Evolutionary conservation across 2,797 vertebrate species (phyloP), one percentile per base, ranked within the genome.

Genomic region (Limosa lapponica): DNA sequence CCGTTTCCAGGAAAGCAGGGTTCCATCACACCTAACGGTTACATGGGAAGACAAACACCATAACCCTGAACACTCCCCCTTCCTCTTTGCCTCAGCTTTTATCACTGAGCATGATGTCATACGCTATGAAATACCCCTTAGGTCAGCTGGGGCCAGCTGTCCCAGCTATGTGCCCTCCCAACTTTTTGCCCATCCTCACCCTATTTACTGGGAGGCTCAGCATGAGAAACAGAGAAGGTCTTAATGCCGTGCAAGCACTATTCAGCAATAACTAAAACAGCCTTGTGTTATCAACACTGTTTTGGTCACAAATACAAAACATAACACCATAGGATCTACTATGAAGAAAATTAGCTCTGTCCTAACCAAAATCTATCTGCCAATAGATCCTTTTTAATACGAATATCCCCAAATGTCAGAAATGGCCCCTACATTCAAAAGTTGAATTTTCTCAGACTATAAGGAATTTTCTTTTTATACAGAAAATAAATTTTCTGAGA

Each of bases 11-110:
- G 28, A 66, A 72, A 62, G 12, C 36, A n/a, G 41, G 14, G 10
- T 8, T 34, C 3, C 5, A 25, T 39, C 28, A 73, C 8, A 0
- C 17, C 36, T 51, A 11, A 27, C 1, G 2, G 7, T 49, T 69
- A 20, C 13, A 10, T 7, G 16, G 27, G 16, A 74, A 94, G 27
- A 48, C 23, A 71, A 90, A 43, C 11, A 24, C 15, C 2, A 6
- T 13, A 72, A 75, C 18, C 6, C 8, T 48, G 24, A 74, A 74
- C 0, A 0, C 8, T 8, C 8, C 8, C 7, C 5, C 13, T 58
- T 83, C 19, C 16, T 71, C 24, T 19, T 75, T 59, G 20, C 15
- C 17, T 30, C n/a, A 41, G 32, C 5, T 84, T 81, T 89, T 59
- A 28, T 22, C 44, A 55, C 16, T 52, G 16, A 55, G 4, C 11